A percentile compares a stretch with the other conserved stretches of the same genome.
These are phyloP conservation scores for Procapra przewalskii DNA, from an alignment of 2,113 vertebrate species.

Conservation along the genomic window DNA sequence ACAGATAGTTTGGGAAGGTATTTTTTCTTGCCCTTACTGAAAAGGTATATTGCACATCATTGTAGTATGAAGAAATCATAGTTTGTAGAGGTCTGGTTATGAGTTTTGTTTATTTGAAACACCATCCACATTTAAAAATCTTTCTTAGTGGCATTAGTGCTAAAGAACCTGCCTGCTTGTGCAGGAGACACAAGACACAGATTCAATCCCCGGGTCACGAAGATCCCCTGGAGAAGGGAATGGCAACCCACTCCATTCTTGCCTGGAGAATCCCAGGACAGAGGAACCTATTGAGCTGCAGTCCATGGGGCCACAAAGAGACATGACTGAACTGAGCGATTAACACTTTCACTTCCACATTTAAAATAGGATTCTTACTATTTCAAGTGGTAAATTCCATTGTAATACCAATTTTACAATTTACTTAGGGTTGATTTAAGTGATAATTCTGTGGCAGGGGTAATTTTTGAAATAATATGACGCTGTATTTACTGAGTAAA, in stretches of 20 bases:
- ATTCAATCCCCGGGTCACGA: rapidly evolving
- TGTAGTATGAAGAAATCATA: neutral
- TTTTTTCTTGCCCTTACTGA: neutral
- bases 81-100: neutral
- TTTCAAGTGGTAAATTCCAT: neutral
- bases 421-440: neutral
- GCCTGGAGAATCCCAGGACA: neutral
- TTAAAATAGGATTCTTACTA: neutral
- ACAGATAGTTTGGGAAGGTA: neutral
- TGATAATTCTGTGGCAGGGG: neutral
- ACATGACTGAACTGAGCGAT: neutral
- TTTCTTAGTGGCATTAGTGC: neutral
- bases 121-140: neutral
- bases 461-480: neutral
- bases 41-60: neutral
- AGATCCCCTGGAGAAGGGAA: neutral
- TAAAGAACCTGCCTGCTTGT: neutral
- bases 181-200: neutral
- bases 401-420: neutral
- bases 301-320: neutral
- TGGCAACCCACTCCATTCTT: neutral
- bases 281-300: neutral
- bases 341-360: neutral
- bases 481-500: neutral
- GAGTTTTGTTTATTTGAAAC: neutral